A percentile compares a stretch with the other conserved stretches of the same genome.
phyloP scores from a whole-genome alignment of 2,888 invertebrate species.

The Cacoxenus indagator region DNA sequence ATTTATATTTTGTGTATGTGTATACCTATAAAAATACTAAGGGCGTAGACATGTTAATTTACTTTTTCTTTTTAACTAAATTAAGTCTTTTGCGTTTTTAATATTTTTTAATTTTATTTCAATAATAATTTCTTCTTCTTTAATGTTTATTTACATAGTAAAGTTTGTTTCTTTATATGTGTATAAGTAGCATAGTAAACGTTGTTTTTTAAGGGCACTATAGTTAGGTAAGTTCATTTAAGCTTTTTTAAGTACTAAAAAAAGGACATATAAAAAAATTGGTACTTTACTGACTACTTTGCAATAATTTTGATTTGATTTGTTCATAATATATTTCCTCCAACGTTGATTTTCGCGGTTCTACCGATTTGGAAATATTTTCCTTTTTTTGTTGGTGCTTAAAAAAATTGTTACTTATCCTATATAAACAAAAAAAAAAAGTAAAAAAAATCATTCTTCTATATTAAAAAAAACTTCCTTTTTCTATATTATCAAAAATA shows the following conservation, averaged over 20 bases:
- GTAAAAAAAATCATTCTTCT: not conserved
- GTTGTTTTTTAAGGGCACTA: constrained; percentile 20
- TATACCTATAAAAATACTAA: constrained; percentile 24
- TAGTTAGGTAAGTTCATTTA: not conserved
- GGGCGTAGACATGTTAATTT: constrained; percentile 35
- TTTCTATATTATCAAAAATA: not conserved
- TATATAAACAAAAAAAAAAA: not conserved
- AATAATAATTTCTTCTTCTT: not conserved
- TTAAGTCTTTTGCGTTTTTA: constrained; percentile 26
- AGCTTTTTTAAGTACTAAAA: not conserved
- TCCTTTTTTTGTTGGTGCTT: constrained; percentile 13
- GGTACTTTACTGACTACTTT: constrained; percentile 13
- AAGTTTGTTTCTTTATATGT: not conserved
- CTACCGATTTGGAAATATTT: not conserved
- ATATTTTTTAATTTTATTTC: not conserved
- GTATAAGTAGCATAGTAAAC: constrained; percentile 21
- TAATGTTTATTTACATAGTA: not conserved
- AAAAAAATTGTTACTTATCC: not conserved
- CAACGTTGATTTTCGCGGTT: constrained; percentile 7
- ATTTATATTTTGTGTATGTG: constrained; percentile 30
- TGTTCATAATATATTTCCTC: constrained; percentile 29
- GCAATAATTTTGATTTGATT: constrained; percentile 44
- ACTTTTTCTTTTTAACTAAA: constrained; percentile 19
- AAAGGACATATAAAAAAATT: constrained; percentile 4
- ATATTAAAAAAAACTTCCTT: no score